These are phyloP conservation scores for Gila robusta DNA, from an alignment of 2,797 vertebrate genomes.

Conservation along the genomic window DNA sequence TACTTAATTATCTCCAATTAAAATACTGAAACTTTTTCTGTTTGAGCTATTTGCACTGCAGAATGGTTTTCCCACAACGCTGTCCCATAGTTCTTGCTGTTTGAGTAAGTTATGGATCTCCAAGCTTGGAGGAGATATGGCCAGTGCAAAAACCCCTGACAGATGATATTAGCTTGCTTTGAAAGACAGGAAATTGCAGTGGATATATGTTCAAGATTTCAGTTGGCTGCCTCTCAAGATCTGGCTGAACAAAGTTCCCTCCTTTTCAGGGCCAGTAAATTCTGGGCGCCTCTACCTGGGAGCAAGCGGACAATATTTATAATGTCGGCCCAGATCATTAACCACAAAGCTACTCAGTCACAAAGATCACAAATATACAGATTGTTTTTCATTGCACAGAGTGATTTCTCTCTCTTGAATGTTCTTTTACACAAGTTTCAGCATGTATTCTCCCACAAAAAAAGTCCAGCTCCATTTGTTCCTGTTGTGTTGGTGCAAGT, in stretches of 20 bases:
- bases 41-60: background rate
- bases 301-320: background rate
- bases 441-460: background rate
- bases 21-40: background rate
- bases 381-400: background rate
- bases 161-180: background rate
- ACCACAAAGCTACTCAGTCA: background rate
- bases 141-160: background rate
- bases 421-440: background rate
- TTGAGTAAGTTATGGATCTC: slow-evolving; percentile 6
- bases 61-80: background rate
- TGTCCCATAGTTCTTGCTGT: background rate
- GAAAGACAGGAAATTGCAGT: background rate
- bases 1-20: background rate
- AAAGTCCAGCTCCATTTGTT: background rate
- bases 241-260: background rate
- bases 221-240: background rate
- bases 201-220: background rate
- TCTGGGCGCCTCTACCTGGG: background rate
- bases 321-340: background rate
- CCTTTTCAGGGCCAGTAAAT: background rate
- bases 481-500: background rate
- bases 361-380: background rate
- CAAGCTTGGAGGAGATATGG: background rate
- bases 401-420: background rate